Conservation (phyloP, 2,888 invertebrate species). For the Sphaerophoria taeniata region DNA sequence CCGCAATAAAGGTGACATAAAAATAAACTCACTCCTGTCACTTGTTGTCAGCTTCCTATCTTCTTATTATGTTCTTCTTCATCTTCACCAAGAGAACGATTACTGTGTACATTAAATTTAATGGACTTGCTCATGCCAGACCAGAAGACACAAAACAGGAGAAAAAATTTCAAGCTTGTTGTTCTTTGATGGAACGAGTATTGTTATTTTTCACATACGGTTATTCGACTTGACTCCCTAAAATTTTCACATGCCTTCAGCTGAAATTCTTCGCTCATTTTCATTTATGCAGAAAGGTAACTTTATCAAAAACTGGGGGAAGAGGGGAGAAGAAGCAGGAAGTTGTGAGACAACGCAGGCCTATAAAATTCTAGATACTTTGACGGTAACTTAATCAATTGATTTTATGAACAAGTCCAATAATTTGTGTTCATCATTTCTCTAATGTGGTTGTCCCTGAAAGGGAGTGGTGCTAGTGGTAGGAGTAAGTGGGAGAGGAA, state of each 20-base stretch:
- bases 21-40: background rate
- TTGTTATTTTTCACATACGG: slow-evolving; percentile 49
- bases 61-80: too few species aligned
- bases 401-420: too few species aligned
- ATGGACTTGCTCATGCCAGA: too few species aligned
- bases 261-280: background rate
- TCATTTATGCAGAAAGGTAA: background rate
- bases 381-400: too few species aligned
- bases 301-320: background rate
- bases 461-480: background rate
- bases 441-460: too few species aligned
- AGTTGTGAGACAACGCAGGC: too few species aligned
- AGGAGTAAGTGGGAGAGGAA: slow-evolving; percentile 10
- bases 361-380: background rate
- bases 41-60: too few species aligned
- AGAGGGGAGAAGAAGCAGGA: background rate
- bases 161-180: background rate
- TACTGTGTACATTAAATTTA: too few species aligned
- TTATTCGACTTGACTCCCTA: slow-evolving; percentile 6
- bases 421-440: too few species aligned
- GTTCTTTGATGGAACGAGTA: slow-evolving; percentile 24
- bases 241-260: slow-evolving; percentile 42
- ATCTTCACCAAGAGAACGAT: too few species aligned
- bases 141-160: too few species aligned
- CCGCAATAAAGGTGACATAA: too few species aligned